These are phyloP conservation scores for Typhlichthys subterraneus DNA, from an alignment of 2,797 vertebrate genomes.

Conservation along the genomic window DNA sequence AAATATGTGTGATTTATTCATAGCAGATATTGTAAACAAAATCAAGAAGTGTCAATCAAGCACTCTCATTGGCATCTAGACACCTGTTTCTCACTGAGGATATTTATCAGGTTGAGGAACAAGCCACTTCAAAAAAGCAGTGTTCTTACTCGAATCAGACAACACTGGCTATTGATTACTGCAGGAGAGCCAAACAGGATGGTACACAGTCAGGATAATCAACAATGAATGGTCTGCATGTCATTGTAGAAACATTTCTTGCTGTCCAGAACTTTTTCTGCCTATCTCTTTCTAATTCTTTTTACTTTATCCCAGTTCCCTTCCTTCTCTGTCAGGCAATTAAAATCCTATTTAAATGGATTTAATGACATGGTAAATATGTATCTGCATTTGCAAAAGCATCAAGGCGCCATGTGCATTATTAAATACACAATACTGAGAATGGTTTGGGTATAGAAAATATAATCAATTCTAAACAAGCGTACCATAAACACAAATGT, in stretches of 20 bases:
- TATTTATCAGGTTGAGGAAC: constrained; percentile 54
- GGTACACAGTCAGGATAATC: constrained; percentile 59
- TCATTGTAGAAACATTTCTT: constrained; percentile 29
- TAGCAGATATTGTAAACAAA: too few relatives aligned
- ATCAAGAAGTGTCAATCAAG: too few relatives aligned
- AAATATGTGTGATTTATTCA: too few relatives aligned
- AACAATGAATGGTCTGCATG: constrained; percentile 58
- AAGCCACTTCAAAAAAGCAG: constrained; percentile 52
- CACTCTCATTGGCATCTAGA: background rate
- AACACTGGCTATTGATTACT: constrained; percentile 56
- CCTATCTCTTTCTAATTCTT: constrained; percentile 4
- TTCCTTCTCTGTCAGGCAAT: constrained; percentile 49
- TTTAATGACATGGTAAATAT: constrained; percentile 67
- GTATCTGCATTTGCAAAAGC: constrained; percentile 46
- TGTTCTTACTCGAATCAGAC: constrained; percentile 57
- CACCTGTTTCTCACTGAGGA: constrained; percentile 30
- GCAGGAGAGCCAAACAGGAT: constrained; percentile 44
- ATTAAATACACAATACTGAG: constrained; percentile 46
- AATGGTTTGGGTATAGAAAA: constrained; percentile 50
- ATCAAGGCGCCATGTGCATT: constrained; percentile 35
- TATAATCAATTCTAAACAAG: constrained; percentile 48
- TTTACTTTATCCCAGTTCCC: background rate
- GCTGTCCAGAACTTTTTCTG: constrained; percentile 5
- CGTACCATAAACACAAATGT: constrained; percentile 10
- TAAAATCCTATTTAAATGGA: constrained; percentile 53